Conservation (phyloP, 2,797 vertebrate species). For the Sus cebifrons region DNA sequence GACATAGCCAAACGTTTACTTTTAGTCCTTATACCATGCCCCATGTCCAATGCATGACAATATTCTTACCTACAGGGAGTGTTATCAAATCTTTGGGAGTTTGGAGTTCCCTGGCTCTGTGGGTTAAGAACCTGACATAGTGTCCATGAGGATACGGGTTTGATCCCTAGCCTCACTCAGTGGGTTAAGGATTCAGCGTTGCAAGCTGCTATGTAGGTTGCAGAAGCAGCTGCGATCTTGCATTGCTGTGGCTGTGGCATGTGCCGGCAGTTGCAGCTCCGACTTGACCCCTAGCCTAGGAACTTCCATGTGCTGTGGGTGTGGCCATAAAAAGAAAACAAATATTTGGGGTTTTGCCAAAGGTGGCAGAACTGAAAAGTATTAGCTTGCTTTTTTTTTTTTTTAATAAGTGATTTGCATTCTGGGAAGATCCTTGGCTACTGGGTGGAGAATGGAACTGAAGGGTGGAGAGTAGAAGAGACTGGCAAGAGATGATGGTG, state of each 20-base stretch:
- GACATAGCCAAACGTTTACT: not conserved
- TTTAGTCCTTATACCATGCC: not conserved
- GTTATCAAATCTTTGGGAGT: not conserved
- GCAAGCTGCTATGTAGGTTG: too few relatives aligned
- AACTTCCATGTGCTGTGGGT: too few relatives aligned
- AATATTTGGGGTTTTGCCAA: not conserved
- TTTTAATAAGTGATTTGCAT: not conserved
- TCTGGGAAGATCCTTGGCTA: constrained; percentile 15
- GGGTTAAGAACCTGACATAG: too few relatives aligned
- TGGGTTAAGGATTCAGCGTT: too few relatives aligned
- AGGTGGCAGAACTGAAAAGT: not conserved
- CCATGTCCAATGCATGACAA: not conserved
- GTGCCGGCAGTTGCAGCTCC: too few relatives aligned
- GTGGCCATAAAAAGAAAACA: too few relatives aligned
- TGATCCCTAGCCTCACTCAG: too few relatives aligned
- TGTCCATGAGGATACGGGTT: too few relatives aligned
- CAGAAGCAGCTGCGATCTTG: too few relatives aligned
- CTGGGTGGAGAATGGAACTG: not conserved
- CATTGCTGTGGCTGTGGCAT: too few relatives aligned
- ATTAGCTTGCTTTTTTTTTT: not conserved
- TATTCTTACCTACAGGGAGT: not conserved
- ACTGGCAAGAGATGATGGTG: not conserved
- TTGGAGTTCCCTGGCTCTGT: too few relatives aligned
- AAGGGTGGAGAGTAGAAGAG: not conserved
- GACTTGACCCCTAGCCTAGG: too few relatives aligned